Conservation (phyloP, 1,140 invertebrate genomes). For the Zaprionus lachaisei region DNA sequence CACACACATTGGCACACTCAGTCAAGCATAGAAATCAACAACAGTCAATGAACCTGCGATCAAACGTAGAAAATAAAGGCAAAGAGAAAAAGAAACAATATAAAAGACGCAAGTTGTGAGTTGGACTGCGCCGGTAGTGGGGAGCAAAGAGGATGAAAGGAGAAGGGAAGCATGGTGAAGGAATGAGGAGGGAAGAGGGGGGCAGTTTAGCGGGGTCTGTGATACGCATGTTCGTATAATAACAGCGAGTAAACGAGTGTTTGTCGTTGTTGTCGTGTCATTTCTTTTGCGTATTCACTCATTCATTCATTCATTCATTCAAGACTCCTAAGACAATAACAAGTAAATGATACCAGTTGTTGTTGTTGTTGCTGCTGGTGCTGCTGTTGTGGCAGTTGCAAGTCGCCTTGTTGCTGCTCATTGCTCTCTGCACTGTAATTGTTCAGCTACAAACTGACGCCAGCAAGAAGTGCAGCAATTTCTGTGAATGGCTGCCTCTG, state of each 20-base stretch:
- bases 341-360: slow-evolving; percentile 68
- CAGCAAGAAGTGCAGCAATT: slow-evolving; percentile 54
- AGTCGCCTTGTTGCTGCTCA: slow-evolving; percentile 7
- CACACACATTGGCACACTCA: slow-evolving; percentile 44
- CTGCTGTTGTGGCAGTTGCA: slow-evolving; percentile 43
- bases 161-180: not conserved
- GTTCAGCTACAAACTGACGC: slow-evolving; percentile 50
- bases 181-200: not conserved
- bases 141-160: not conserved
- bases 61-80: slow-evolving; percentile 29
- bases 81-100: slow-evolving; percentile 7
- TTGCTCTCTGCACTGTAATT: slow-evolving; percentile 53
- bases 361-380: slow-evolving; percentile 26
- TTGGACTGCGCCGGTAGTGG: not conserved
- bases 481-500: slow-evolving; percentile 65
- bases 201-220: not conserved
- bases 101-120: not conserved
- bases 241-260: slow-evolving; percentile 28
- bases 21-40: slow-evolving; percentile 73
- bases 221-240: slow-evolving; percentile 37
- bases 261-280: slow-evolving; percentile 53
- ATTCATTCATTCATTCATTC: slow-evolving; percentile 60
- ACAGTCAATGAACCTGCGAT: slow-evolving; percentile 73
- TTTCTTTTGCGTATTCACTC: slow-evolving; percentile 58
- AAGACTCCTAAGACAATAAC: slow-evolving; percentile 65